Evolutionary conservation across 2,888 invertebrate species (phyloP).

Genomic region (Resseliella maxima): DNA sequence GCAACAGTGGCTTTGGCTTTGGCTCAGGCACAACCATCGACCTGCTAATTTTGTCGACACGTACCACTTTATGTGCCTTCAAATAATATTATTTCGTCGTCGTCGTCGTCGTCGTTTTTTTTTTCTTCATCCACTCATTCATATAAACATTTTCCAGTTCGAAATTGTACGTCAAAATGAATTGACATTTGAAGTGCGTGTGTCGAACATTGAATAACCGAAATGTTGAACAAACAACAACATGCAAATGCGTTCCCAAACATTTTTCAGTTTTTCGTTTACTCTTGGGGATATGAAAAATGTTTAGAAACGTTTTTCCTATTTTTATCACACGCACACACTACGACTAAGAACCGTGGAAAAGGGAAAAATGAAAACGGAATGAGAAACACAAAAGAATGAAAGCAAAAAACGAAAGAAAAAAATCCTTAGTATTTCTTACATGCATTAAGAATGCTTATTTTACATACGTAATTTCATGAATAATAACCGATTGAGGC

Average conservation of each 20-base stretch:
- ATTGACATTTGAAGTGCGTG: constrained; percentile 51
- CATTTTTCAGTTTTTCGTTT: neutral
- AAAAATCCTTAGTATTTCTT: neutral
- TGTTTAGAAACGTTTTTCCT: neutral
- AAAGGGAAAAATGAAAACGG: too few species aligned
- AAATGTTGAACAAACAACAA: constrained; percentile 9
- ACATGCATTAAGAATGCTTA: constrained; percentile 45
- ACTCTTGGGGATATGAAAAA: neutral
- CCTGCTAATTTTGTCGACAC: neutral
- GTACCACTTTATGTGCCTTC: constrained; percentile 20
- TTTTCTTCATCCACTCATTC: neutral
- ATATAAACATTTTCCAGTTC: too few species aligned
- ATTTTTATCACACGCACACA: neutral
- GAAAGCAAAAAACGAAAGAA: neutral
- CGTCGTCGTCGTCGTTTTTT: too few species aligned
- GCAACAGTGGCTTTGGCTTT: neutral
- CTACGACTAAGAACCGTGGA: neutral
- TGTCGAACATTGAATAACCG: neutral
- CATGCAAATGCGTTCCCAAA: neutral
- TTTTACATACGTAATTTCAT: constrained; percentile 48
- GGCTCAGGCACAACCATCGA: neutral
- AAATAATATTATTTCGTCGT: neutral
- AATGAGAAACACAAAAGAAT: neutral
- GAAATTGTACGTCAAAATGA: constrained; percentile 19
- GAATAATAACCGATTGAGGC: constrained; percentile 30